A percentile compares a stretch with the other conserved stretches of the same genome.
Evolutionary conservation across 2,797 vertebrate genomes (phyloP).

Genomic region (Cyprinella venusta): DNA sequence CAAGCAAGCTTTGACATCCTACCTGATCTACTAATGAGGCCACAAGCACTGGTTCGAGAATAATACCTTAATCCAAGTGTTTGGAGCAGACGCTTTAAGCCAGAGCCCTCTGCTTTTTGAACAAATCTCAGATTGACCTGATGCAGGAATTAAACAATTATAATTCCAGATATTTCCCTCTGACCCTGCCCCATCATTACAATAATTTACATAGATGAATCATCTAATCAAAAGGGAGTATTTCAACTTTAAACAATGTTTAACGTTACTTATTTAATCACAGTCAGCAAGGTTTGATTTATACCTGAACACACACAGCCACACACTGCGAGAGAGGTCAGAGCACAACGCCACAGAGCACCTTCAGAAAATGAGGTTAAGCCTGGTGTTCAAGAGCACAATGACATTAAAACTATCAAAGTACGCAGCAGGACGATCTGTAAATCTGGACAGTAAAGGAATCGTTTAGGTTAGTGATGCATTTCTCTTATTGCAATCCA

Average conservation of each 20-base stretch:
- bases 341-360: neutral
- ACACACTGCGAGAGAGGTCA: neutral
- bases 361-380: neutral
- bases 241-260: neutral
- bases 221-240: neutral
- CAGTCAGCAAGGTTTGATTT: neutral
- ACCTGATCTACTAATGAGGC: conserved; percentile 48
- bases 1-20: conserved; percentile 35
- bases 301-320: neutral
- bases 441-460: neutral
- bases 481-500: neutral
- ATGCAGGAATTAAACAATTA: conserved; percentile 50
- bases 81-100: conserved; percentile 36
- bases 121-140: conserved; percentile 59
- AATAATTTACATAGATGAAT: conserved; percentile 35
- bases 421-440: neutral
- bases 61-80: conserved; percentile 51
- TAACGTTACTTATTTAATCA: neutral
- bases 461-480: neutral
- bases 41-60: conserved; percentile 38
- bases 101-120: conserved; percentile 34
- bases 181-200: conserved; percentile 6
- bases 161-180: conserved; percentile 45
- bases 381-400: conserved; percentile 6
- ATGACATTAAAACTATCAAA: neutral